phyloP scores from a whole-genome alignment of 1,140 invertebrate genomes.

The Brachionus rotundiformis region DNA sequence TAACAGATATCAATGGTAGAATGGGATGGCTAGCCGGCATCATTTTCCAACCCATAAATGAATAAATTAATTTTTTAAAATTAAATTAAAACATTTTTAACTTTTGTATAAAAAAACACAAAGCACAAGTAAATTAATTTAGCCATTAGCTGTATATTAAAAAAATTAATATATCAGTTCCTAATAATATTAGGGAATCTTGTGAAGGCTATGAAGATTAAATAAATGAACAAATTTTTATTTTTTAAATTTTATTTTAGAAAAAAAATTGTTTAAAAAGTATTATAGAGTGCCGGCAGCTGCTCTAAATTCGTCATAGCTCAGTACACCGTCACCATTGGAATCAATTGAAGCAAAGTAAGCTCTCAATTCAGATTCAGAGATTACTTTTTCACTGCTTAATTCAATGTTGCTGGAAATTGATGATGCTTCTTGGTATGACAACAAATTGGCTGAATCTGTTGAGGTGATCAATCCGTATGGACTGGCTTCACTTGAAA shows the following conservation, averaged over 20 bases:
- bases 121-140: not conserved
- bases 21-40: not conserved
- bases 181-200: no score
- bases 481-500: constrained; percentile 40
- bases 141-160: not conserved
- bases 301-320: constrained; percentile 22
- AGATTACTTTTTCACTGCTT: not conserved
- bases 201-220: no score
- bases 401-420: not conserved
- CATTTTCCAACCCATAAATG: not conserved
- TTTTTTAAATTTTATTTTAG: not conserved
- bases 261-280: not conserved
- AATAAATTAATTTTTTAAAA: not conserved
- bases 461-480: constrained; percentile 28
- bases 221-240: not conserved
- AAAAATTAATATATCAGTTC: no score
- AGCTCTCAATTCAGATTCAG: constrained; percentile 7
- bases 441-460: constrained; percentile 6
- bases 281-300: not conserved
- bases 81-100: not conserved
- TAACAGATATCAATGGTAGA: not conserved
- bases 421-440: constrained; percentile 18
- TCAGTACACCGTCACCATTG: constrained; percentile 22
- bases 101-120: not conserved
- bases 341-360: constrained; percentile 31